Evolutionary conservation across 2,113 vertebrate genomes (phyloP).

Genomic region (Eonycteris spelaea): DNA sequence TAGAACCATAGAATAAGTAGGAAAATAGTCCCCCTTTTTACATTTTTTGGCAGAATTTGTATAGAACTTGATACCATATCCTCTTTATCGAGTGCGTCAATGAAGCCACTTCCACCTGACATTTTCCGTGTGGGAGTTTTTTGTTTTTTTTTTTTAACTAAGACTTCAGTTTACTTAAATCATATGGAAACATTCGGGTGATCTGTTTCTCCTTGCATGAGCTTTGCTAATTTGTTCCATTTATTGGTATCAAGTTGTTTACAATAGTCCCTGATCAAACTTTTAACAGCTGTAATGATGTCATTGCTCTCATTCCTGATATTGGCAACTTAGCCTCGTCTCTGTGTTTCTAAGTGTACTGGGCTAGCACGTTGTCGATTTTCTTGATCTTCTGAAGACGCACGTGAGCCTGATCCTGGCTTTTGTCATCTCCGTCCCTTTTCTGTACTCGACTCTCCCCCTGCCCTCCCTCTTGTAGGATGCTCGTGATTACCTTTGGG

Average conservation of each 20-base stretch:
- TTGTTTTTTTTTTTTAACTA: neutral
- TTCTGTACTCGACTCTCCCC: neutral
- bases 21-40: neutral
- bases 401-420: too few relatives aligned
- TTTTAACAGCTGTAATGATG: neutral
- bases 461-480: neutral
- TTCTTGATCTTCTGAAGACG: neutral
- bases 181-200: neutral
- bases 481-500: neutral
- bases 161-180: neutral
- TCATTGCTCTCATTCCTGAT: neutral
- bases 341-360: neutral
- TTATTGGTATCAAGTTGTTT: neutral
- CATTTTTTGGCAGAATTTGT: neutral
- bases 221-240: neutral
- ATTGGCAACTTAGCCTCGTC: neutral
- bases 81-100: neutral
- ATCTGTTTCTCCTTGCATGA: neutral
- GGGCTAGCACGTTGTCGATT: neutral
- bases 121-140: neutral
- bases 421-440: neutral
- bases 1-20: neutral
- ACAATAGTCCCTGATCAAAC: neutral
- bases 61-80: neutral
- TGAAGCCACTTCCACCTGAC: neutral